Evolutionary conservation across 2,888 invertebrate species (phyloP), one percentile per base, ranked within the genome.

Genomic region (Limnephilus lunatus): DNA sequence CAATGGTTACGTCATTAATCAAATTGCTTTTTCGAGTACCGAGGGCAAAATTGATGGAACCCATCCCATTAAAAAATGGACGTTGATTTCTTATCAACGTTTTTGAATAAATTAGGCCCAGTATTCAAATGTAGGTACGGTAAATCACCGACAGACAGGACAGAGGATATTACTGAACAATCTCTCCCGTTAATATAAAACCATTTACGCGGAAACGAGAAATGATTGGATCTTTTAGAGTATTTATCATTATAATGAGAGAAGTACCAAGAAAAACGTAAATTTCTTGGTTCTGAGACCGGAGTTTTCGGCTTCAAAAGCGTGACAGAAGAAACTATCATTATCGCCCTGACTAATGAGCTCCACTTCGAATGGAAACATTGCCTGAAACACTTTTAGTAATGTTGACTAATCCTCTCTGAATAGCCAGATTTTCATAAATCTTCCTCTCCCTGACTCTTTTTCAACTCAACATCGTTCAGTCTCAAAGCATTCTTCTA

Each of bases 41-140:
- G 68, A 68, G 68, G 68, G 68, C 25, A 68, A 82, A 82, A 32
- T 82, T 31, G 82, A 82, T 82, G 82, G 32, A 82, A 82, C 82
- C 31, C 82, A 82, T 82, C 82, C 32, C 82, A 82, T 82, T 82
- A 82, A 82, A 82, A 82, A 32, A 32, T 31, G 14, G 82, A 82
- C 32, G 82, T 82, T 82, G 82, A 82, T 82, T 82, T 82, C 82
- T 82, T 82, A 82, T 82, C 82, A 82, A 82, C 82, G 82, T 82
- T 82, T 82, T 82, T 82, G 68, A 68, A 68, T 68, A 68, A 68
- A 68, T 68, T 68, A 68, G 68, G 25, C 25, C 68, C 68, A 68
- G 68, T n/a, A 25, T 68, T 68, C 68, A 68, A 68, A 25, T n/a
- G n/a, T 68, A 68, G 68, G 68, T 25, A 68, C 68, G 3, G 25